phyloP scores from a whole-genome alignment of 2,888 invertebrate species.

The Parnassius apollo region DNA sequence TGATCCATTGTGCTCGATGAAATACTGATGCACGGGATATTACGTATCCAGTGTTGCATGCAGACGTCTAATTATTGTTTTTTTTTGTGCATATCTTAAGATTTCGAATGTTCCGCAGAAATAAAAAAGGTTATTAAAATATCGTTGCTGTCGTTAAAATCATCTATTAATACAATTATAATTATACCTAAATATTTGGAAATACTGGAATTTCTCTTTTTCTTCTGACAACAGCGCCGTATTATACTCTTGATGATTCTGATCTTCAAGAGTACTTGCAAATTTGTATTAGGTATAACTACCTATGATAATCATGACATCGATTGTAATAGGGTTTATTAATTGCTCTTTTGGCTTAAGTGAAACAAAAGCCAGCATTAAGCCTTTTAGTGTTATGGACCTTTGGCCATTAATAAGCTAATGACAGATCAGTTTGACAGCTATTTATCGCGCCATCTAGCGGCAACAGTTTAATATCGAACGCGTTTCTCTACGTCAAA shows the following conservation, averaged over 20 bases:
- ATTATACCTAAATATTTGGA: too few species aligned
- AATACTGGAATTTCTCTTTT: too few species aligned
- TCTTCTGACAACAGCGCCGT: too few species aligned
- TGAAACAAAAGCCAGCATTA: conserved; percentile 13
- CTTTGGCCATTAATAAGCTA: conserved; percentile 71
- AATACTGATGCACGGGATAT: conserved; percentile 57
- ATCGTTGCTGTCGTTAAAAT: background rate
- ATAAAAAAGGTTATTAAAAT: conserved; percentile 7
- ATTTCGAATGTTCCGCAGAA: background rate
- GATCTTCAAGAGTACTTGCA: too few species aligned
- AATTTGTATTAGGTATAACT: too few species aligned
- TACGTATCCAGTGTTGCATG: conserved; percentile 50
- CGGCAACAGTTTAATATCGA: conserved; percentile 72
- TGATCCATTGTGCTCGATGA: conserved; percentile 67
- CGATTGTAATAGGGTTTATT: conserved; percentile 20
- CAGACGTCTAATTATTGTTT: conserved; percentile 30
- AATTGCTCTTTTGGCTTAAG: conserved; percentile 14
- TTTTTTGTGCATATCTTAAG: background rate
- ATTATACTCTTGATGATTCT: too few species aligned
- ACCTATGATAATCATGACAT: background rate
- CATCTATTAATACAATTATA: too few species aligned
- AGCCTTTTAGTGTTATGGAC: conserved; percentile 56
- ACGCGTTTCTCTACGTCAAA: conserved; percentile 74
- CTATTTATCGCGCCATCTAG: conserved; percentile 77
- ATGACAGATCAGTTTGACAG: conserved; percentile 77